Conservation (phyloP, 2,113 vertebrate genomes). For the Apeltes quadracus region DNA sequence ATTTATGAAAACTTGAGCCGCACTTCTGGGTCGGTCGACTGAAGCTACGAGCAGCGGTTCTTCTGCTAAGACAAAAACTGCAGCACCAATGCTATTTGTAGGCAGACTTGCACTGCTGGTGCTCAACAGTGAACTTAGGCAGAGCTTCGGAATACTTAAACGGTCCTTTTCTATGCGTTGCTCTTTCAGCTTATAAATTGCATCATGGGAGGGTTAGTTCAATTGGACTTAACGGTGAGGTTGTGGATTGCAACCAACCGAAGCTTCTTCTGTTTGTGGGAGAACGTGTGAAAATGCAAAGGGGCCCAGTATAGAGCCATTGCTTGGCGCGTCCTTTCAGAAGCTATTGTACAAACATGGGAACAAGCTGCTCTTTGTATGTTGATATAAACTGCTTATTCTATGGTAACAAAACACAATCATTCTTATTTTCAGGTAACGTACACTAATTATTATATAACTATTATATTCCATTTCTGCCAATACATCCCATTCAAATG, state of each 20-base stretch:
- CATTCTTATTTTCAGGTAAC: background rate
- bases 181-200: constrained; percentile 27
- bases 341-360: background rate
- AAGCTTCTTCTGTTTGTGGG: background rate
- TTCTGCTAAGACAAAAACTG: constrained; percentile 38
- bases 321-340: background rate
- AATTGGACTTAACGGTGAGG: constrained; percentile 6
- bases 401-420: background rate
- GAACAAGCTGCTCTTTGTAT: background rate
- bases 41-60: constrained; percentile 25
- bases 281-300: background rate
- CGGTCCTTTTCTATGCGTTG: constrained; percentile 24
- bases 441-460: background rate
- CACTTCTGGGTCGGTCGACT: constrained; percentile 27
- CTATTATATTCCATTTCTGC: background rate
- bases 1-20: constrained; percentile 33
- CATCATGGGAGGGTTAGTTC: constrained; percentile 25
- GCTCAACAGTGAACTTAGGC: constrained; percentile 38
- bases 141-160: constrained; percentile 36
- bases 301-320: background rate
- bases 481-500: background rate
- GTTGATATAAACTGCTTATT: background rate
- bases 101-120: constrained; percentile 38
- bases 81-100: constrained; percentile 39
- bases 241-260: background rate